A percentile compares a stretch with the other conserved stretches of the same genome.
Conservation (phyloP, 2,797 vertebrate species). For the Limnodromus scolopaceus region DNA sequence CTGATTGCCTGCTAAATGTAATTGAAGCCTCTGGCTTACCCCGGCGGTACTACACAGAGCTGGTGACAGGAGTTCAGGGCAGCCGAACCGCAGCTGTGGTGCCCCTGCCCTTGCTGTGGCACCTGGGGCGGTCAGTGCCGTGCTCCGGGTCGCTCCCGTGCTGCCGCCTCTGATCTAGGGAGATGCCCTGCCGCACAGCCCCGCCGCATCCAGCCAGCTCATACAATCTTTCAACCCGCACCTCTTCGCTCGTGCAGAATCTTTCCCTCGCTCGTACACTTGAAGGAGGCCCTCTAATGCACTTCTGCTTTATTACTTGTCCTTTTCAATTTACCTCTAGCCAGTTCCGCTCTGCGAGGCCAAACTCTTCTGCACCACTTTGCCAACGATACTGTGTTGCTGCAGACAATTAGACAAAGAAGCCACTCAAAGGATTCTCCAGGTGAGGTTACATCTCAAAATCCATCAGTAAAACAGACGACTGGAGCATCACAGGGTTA, state of each 20-base stretch:
- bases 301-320: slow-evolving; percentile 10
- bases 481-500: background rate
- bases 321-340: background rate
- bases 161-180: background rate
- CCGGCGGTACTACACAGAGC: background rate
- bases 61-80: background rate
- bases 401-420: background rate
- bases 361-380: background rate
- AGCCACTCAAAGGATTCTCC: background rate
- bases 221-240: background rate
- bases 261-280: background rate
- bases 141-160: fast-evolving
- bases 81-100: background rate
- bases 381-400: background rate
- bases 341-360: background rate
- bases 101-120: background rate
- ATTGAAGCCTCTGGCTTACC: slow-evolving; percentile 53
- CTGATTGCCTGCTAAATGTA: slow-evolving; percentile 62
- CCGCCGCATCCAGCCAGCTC: background rate
- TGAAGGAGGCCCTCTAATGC: background rate
- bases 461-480: background rate
- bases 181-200: background rate
- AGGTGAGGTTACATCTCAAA: background rate
- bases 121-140: fast-evolving
- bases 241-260: background rate